Percentiles rank a stretch among this genome's conserved stretches.
phyloP scores from a whole-genome alignment of 2,888 invertebrate genomes.

The Parthenolecanium corni region DNA sequence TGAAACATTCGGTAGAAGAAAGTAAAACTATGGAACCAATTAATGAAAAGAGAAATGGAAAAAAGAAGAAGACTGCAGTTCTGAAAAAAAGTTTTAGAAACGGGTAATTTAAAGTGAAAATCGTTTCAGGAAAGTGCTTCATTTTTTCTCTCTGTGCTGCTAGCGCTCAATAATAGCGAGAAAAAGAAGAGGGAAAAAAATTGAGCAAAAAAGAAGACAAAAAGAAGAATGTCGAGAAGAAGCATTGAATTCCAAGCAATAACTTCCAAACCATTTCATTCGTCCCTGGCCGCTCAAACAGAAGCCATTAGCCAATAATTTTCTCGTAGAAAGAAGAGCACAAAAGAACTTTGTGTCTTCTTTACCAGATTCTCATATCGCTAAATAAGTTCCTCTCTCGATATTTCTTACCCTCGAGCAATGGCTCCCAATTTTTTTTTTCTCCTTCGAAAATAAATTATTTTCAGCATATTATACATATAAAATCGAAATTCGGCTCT shows the following conservation, averaged over 20 bases:
- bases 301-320: slow-evolving; percentile 29
- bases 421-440: no score
- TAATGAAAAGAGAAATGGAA: slow-evolving; percentile 1
- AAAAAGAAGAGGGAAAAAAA: slow-evolving; percentile 29
- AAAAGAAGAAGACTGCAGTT: not conserved
- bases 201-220: slow-evolving; percentile 33
- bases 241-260: slow-evolving; percentile 33
- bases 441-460: no score
- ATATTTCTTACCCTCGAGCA: not conserved
- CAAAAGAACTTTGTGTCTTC: slow-evolving; percentile 24
- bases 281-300: slow-evolving; percentile 28
- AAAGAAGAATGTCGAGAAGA: slow-evolving; percentile 37
- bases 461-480: no score
- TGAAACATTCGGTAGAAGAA: no score
- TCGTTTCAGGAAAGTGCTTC: slow-evolving; percentile 25
- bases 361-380: slow-evolving; percentile 17
- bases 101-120: slow-evolving; percentile 23
- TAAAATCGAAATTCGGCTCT: no score
- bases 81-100: slow-evolving; percentile 12
- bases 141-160: slow-evolving; percentile 16
- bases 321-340: slow-evolving; percentile 22
- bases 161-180: not conserved
- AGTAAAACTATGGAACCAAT: slow-evolving; percentile 1
- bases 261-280: slow-evolving; percentile 28
- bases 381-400: slow-evolving; percentile 4